Conservation (phyloP, 30 jellyfish, hydroid and myxozoan species). For the Morbakka virulenta region DNA sequence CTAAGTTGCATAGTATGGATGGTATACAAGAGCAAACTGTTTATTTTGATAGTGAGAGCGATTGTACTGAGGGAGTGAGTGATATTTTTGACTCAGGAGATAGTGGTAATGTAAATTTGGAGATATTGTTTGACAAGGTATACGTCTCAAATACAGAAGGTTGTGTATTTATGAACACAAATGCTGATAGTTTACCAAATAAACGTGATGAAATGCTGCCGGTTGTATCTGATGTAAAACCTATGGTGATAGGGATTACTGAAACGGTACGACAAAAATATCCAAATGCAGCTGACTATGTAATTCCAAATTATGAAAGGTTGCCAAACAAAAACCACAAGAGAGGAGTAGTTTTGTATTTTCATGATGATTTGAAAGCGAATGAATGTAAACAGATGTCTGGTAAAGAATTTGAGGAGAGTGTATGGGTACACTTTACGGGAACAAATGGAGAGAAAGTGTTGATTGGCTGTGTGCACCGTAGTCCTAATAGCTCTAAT, state of each 20-base stretch:
- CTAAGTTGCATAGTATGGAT: too few species aligned
- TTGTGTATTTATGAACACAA: too few species aligned
- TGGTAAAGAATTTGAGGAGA: too few species aligned
- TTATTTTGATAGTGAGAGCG: too few species aligned
- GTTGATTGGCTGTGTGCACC: constrained; percentile 26
- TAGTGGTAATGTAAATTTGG: too few species aligned
- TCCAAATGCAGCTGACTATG: constrained; percentile 18
- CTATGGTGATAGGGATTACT: background rate
- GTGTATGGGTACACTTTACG: constrained; percentile 14
- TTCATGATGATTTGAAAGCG: constrained; percentile 17
- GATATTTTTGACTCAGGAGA: too few species aligned
- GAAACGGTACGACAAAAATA: constrained; percentile 20
- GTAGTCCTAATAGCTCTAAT: constrained; percentile 51
- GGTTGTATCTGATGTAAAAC: constrained; percentile 1
- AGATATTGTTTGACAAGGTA: too few species aligned
- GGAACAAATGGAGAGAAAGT: constrained; percentile 25
- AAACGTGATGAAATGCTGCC: constrained; percentile 18
- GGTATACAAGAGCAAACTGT: too few species aligned
- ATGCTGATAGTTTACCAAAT: constrained; percentile 28
- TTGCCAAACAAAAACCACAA: background rate
- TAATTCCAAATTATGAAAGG: constrained; percentile 5
- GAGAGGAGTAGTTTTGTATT: constrained; percentile 22
- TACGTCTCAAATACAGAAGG: too few species aligned
- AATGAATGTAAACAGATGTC: too few species aligned
- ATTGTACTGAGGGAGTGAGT: too few species aligned